Base-by-base conservation (phyloP, 2,888 invertebrate species). In the Cepaea hortensis region DNA sequence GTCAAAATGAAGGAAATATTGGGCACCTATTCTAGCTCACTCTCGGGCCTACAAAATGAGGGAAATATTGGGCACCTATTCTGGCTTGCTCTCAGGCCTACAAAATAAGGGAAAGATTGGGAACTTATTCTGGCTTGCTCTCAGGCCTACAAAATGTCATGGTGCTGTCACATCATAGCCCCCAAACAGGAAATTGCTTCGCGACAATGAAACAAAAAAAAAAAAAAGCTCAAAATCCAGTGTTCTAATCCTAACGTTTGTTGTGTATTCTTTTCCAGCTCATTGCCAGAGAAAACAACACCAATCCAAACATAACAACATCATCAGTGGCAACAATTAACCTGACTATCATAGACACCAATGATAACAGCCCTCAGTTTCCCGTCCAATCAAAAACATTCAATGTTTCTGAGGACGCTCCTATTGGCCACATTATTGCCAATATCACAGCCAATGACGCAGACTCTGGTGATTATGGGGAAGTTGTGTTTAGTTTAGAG, bases 281-380 rank as follows among this genome's bases (percentile, higher is more conserved):
- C 6, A 72, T 76, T 15, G 86, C 87, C 4, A 65, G 65, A 79
- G 88, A 87, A 70, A 79, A 46, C 18, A 79, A 68, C 65, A 77
- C 86, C 55, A 77, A 62, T 4, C 80, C 84, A 50, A n/a, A n/a
- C 3, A 35, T 46, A 50, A 23, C 62, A 6, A 75, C 65, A 77
- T 84, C 81, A n/a, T 55, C 80, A 15, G 68, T 55, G 55, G 96
- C 97, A 0, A 96, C 96, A 89, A 95, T 97, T 0, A 95, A 96
- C 73, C 96, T 97, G 46, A 96, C 96, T 89, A 96, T 97, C 0
- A 95, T 96, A 83, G 97, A 97, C 92, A 95, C 96, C 0, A 97
- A 97, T 92, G 97, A 97, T 91, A 97, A 97, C 93, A 95, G 96
- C 88, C 97, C 97, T 0, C 94, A 95, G 76, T 97, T 97, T 93